These are phyloP conservation scores for Rhyacichthys aspro DNA, from an alignment of 2,797 vertebrate species.

Conservation along the genomic window DNA sequence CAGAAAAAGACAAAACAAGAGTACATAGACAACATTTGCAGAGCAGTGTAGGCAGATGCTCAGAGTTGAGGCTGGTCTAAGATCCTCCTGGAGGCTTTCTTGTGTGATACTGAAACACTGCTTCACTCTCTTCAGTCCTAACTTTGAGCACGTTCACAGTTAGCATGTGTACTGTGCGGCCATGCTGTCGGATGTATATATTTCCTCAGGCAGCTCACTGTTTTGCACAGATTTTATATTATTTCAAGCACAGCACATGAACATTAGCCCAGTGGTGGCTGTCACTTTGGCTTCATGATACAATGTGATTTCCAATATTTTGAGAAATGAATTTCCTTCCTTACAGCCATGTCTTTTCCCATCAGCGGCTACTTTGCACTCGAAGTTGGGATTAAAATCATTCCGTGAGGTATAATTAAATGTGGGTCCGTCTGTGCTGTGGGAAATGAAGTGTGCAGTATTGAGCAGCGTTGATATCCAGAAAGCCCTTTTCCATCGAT, in stretches of 20 bases:
- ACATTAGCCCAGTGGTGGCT: too few relatives aligned
- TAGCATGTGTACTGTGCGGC: too few relatives aligned
- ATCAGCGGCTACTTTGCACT: conserved; percentile 34
- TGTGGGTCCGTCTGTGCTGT: conserved; percentile 50
- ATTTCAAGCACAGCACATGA: background rate
- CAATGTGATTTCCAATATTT: background rate
- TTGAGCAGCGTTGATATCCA: conserved; percentile 72
- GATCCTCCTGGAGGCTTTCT: too few relatives aligned
- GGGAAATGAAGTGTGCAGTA: conserved; percentile 80
- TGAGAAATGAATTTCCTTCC: conserved; percentile 11
- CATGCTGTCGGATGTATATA: background rate
- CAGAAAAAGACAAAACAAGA: too few relatives aligned
- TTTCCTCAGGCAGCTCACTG: too few relatives aligned
- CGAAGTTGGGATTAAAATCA: conserved; percentile 62
- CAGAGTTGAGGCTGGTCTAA: too few relatives aligned
- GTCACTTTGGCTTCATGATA: background rate
- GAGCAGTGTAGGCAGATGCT: too few relatives aligned
- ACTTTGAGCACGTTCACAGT: too few relatives aligned
- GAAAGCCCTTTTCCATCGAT: conserved; percentile 77
- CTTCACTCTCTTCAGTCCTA: too few relatives aligned
- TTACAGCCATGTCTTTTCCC: conserved; percentile 15
- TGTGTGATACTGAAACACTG: too few relatives aligned
- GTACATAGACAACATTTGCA: too few relatives aligned
- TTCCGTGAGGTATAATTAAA: conserved; percentile 73
- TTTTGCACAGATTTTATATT: too few relatives aligned